Base-by-base conservation (phyloP, 2,797 vertebrate genomes). In the Platyrinchus mystaceus region DNA sequence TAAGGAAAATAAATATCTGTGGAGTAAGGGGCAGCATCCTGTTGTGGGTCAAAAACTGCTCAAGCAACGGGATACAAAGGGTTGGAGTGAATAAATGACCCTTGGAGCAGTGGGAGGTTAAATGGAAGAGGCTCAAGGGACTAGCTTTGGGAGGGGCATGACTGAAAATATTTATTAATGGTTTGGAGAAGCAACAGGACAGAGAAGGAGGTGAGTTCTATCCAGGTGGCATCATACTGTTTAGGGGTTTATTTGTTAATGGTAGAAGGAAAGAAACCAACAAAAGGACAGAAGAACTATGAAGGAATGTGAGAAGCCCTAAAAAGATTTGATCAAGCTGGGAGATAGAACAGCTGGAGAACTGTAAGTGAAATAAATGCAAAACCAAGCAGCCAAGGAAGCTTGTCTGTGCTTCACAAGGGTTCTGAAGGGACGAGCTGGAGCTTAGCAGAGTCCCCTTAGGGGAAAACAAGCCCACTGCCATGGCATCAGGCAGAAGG, bases 1-100 rank as follows among this genome's bases (percentile, higher is more conserved):
- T 94, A 95, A 93, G 89, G 87, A 97, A 97, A 96, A 96, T 75
- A 96, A 95, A 96, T 94, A 96, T 92, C 87, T 84, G 63, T 1
- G 0, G 90, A 89, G 84, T 93, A 93, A 92, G 92, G 94, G 96
- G 76, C 91, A 94, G 85, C 83, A 78, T 96, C 95, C 95, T 95
- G 90, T 93, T 91, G 93, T 85, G 93, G 94, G 92, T 96, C 95
- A 96, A 94, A 95, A 94, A 84, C 78, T 71, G 80, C 81, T 84
- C 10, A 3, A 75, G 75, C 19, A 2, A 68, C 0, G 0, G 68
- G 90, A 87, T 95, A 90, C 63, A 92, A 95, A 93, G 83, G 49
- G 34, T 67, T 82, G 84, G 71, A 92, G 66, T 80, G 89, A 89
- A 87, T 76, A 69, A 95, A 89, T 68, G 83, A 56, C 85, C 55